Evolutionary conservation across 1,140 invertebrate genomes (phyloP).

Genomic region (Manduca sexta): DNA sequence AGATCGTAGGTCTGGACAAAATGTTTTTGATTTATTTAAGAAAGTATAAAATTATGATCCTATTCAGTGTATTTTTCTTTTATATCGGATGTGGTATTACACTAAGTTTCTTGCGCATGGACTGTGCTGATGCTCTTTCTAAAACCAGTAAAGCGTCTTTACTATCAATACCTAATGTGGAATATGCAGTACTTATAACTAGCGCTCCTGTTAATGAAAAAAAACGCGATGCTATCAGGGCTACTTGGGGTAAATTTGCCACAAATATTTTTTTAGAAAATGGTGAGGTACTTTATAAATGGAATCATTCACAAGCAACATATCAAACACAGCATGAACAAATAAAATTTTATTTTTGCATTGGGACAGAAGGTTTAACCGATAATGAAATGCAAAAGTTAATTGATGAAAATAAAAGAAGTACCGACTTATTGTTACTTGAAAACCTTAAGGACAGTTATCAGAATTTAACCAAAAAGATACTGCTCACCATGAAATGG

Average conservation of each 20-base stretch:
- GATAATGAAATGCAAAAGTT: constrained; percentile 26
- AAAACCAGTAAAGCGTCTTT: constrained; percentile 10
- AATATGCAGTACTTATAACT: constrained; percentile 50
- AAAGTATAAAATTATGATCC: constrained; percentile 50
- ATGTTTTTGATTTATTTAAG: constrained; percentile 26
- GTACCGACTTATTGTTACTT: constrained; percentile 48
- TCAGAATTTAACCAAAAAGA: constrained; percentile 46
- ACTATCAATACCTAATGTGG: constrained; percentile 20
- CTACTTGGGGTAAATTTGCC: constrained; percentile 52
- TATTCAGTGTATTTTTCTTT: constrained; percentile 51
- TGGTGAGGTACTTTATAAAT: constrained; percentile 51
- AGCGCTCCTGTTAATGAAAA: constrained; percentile 49
- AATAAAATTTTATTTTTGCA: constrained; percentile 48
- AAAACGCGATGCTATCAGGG: constrained; percentile 49
- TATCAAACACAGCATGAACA: constrained; percentile 21
- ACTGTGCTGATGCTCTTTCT: constrained; percentile 32
- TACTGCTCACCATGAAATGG: constrained; percentile 44
- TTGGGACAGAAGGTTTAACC: constrained; percentile 41
- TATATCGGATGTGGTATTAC: constrained; percentile 54
- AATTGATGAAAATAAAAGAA: constrained; percentile 33
- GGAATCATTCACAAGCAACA: constrained; percentile 45
- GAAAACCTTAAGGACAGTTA: constrained; percentile 49
- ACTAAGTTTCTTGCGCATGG: constrained; percentile 43
- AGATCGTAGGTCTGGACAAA: constrained; percentile 11
- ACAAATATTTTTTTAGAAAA: constrained; percentile 56